Base-by-base conservation (phyloP, 2,888 invertebrate genomes). In the Cybosia mesomella region DNA sequence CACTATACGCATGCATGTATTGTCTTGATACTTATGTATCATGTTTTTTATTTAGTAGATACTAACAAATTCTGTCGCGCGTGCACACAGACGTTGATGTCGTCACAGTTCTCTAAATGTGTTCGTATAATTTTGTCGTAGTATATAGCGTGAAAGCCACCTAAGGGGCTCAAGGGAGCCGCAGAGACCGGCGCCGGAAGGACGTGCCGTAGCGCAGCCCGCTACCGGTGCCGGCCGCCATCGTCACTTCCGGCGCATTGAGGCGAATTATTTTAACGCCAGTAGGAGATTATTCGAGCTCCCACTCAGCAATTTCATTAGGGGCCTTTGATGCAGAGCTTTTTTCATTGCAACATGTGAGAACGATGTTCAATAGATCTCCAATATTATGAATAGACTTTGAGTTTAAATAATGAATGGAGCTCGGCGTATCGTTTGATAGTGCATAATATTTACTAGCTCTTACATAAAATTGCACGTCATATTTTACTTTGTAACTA, bases 181-280 rank as follows among this genome's bases (percentile, higher is more conserved):
- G 81, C 80, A 79, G 79, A 74, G 80, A 77, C 77, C 78, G 76
- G 76, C 69, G 75, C 84, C 88, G 90, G 90, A 90, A 90, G 90
- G 88, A 89, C 85, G 89, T 85, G 84, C 83, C 85, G 80, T 83
- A 82, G 85, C 87, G 83, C 85, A 80, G 83, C 85, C 82, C 86
- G 82, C 86, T 85, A 83, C 88, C 89, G 84, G 82, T 77, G 79
- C 80, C 85, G 80, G 77, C 79, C 85, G 82, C 77, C 86, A 75
- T 85, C 87, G 84, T 87, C 86, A 82, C 87, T 82, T 90, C 89
- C 89, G 85, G 82, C 83, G 77, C 79, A 83, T 81, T 80, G 79
- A 82, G 82, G 83, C 83, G 83, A 88, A 87, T 89, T 87, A 89
- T 88, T 90, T 87, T 87, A 89, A 86, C 84, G 88, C 85, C 80